These are phyloP conservation scores for Tortrix viridana DNA, from an alignment of 2,888 invertebrate genomes.

Conservation along the genomic window DNA sequence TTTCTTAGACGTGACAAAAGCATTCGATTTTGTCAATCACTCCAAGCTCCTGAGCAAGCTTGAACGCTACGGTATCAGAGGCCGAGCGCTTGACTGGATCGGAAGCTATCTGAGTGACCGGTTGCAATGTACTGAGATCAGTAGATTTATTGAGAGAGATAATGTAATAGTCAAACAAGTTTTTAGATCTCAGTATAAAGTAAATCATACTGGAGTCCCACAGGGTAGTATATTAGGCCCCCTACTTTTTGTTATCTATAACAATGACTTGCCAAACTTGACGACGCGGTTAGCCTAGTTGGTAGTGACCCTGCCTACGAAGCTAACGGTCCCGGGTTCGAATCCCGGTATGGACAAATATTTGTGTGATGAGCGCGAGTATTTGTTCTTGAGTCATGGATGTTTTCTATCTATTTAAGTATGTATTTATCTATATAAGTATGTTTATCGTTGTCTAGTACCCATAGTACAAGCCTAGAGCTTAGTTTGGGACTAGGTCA, in stretches of 20 bases:
- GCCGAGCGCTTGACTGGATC: slow-evolving; percentile 6
- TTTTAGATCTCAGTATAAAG: slow-evolving; percentile 4
- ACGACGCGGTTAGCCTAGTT: too few species aligned
- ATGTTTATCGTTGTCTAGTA: too few species aligned
- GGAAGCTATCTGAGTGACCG: slow-evolving; percentile 1
- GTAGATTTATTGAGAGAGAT: background rate
- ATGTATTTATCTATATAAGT: too few species aligned
- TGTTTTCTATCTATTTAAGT: too few species aligned
- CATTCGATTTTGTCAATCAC: slow-evolving; percentile 7
- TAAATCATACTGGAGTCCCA: background rate
- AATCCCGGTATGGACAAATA: too few species aligned
- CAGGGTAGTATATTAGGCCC: background rate
- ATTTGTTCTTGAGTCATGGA: too few species aligned
- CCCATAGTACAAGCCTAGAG: too few species aligned
- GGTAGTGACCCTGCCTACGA: too few species aligned
- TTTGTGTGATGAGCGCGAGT: too few species aligned
- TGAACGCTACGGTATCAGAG: slow-evolving; percentile 1
- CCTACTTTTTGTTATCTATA: too few species aligned
- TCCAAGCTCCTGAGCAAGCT: slow-evolving; percentile 1
- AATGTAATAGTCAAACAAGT: background rate
- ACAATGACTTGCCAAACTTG: background rate
- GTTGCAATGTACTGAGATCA: slow-evolving; percentile 2
- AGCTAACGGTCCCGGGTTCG: too few species aligned
- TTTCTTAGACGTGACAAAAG: background rate
- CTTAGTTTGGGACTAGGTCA: too few species aligned